Percentiles rank a stretch among this genome's conserved stretches.
Conservation (phyloP, 2,113 vertebrate genomes). For the Mohoua ochrocephala region DNA sequence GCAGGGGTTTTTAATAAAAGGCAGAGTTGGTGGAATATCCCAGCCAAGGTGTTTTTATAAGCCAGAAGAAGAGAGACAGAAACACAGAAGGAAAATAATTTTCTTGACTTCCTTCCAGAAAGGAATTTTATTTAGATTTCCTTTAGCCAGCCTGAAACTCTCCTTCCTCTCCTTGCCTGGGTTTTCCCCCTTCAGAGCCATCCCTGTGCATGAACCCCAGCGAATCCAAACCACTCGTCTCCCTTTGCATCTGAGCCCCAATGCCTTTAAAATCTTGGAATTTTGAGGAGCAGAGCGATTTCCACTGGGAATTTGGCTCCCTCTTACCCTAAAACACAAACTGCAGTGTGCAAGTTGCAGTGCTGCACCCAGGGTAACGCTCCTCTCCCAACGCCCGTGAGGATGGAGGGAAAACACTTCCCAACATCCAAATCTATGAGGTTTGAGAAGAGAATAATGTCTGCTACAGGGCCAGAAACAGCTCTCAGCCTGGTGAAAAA, state of each 20-base stretch:
- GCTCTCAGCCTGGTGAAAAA: neutral
- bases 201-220: neutral
- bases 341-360: neutral
- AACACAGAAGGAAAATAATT: slow-evolving; percentile 58
- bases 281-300: rapidly evolving
- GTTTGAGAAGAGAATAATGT: neutral
- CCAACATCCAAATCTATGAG: neutral
- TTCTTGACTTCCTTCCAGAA: slow-evolving; percentile 54
- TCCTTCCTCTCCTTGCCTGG: neutral
- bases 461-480: neutral
- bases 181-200: neutral
- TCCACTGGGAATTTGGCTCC: neutral
- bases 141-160: neutral
- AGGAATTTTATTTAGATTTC: slow-evolving; percentile 25
- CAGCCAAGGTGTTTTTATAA: slow-evolving; percentile 57
- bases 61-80: slow-evolving; percentile 54
- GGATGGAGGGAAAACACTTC: neutral
- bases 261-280: neutral
- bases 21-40: slow-evolving; percentile 1
- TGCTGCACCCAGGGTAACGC: neutral
- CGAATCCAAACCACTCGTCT: neutral
- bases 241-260: neutral
- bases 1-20: slow-evolving; percentile 36
- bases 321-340: neutral
- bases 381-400: rapidly evolving